Conservation (phyloP, 2,888 invertebrate species). For the Scaptomyza cyrtandrae region DNA sequence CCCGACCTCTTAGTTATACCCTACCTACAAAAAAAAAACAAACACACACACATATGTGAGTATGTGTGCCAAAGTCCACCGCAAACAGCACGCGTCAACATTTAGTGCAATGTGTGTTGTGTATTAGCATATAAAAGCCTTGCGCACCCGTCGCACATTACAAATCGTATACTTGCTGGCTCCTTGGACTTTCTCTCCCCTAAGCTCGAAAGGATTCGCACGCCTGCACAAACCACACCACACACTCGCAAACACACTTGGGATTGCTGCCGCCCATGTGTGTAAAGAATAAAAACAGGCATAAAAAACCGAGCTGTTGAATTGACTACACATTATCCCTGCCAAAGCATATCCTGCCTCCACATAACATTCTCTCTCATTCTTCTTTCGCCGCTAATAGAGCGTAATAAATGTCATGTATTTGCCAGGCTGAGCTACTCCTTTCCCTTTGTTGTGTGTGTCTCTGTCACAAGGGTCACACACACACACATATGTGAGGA, state of each 20-base stretch:
- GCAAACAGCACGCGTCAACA: constrained; percentile 72
- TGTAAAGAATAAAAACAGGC: constrained; percentile 50
- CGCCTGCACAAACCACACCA: constrained; percentile 60
- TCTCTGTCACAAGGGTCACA: constrained; percentile 43
- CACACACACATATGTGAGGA: constrained; percentile 9
- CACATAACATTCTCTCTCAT: background rate
- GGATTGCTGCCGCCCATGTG: constrained; percentile 42
- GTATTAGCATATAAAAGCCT: constrained; percentile 69
- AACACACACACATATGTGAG: constrained; percentile 22
- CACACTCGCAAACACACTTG: constrained; percentile 15
- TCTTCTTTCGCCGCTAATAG: constrained; percentile 65
- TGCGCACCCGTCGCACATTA: constrained; percentile 56
- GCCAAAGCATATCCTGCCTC: constrained; percentile 38
- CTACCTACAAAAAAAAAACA: background rate
- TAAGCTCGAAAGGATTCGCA: constrained; percentile 70
- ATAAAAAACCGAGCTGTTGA: constrained; percentile 45
- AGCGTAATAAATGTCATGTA: constrained; percentile 82
- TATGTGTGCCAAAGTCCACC: constrained; percentile 47
- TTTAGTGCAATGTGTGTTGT: constrained; percentile 61
- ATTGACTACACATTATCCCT: constrained; percentile 56
- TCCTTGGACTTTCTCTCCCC: constrained; percentile 41
- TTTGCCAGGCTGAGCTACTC: constrained; percentile 63
- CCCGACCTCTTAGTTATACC: background rate
- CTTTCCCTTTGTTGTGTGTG: constrained; percentile 44
- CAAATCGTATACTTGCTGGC: constrained; percentile 57